Conservation (phyloP, 2,797 vertebrate species). For the Fistularia tabacaria region DNA sequence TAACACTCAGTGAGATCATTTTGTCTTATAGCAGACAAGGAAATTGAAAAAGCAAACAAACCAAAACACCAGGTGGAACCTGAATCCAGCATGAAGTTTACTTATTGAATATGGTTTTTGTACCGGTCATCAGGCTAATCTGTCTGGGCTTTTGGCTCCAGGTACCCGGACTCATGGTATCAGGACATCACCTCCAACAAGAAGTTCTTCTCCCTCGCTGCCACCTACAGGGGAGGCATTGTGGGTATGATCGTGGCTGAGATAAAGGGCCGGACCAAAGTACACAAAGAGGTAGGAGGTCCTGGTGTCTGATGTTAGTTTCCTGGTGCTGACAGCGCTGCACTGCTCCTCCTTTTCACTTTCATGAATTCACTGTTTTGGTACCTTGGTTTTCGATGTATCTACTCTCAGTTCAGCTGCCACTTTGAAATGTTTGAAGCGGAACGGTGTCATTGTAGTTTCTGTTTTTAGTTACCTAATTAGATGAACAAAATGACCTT, state of each 20-base stretch:
- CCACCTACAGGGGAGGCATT: conserved; percentile 91
- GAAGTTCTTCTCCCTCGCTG: conserved; percentile 98
- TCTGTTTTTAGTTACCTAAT: too few species aligned
- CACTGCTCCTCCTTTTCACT: too few species aligned
- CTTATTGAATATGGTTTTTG: neutral
- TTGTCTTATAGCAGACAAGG: too few species aligned
- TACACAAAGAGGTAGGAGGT: conserved; percentile 91
- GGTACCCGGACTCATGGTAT: conserved; percentile 99
- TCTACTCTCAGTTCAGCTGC: too few species aligned
- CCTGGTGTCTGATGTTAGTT: too few species aligned
- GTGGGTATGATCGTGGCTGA: conserved; percentile 99
- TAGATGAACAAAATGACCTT: too few species aligned
- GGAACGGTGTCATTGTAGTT: too few species aligned
- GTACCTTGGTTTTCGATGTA: too few species aligned
- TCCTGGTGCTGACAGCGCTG: too few species aligned
- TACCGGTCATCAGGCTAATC: neutral
- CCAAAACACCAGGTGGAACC: too few species aligned
- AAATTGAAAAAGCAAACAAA: neutral
- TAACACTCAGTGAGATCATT: neutral
- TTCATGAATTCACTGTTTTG: too few species aligned
- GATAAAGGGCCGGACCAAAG: conserved; percentile 97
- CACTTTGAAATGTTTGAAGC: too few species aligned
- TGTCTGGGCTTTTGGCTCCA: conserved; percentile 47
- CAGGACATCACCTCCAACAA: conserved; percentile 99
- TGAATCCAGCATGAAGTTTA: neutral